Base-by-base conservation (phyloP, 2,888 invertebrate species). In the Slavum lentiscoides region DNA sequence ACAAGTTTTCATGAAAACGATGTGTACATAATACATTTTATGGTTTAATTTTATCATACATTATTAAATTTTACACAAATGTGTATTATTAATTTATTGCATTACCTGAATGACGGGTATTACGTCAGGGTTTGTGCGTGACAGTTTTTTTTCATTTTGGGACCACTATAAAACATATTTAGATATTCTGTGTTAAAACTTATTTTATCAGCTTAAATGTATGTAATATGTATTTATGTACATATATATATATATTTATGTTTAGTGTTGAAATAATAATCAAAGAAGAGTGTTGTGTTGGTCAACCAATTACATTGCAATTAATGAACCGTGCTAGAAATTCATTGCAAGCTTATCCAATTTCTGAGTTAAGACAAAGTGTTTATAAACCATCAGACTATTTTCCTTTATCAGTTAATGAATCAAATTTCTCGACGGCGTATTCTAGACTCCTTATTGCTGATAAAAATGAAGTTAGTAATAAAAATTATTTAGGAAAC, bases 401-500 rank as follows among this genome's bases (percentile, higher is more conserved):
- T 59, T 85, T 84, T 23, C 86, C 87, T 76, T 85, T 87, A 68
- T 85, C 86, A 15, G 84, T 89, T 81, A 87, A 89, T 1, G 89
- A 90, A 81, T 87, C 87, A 53, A 87, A 89, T 68, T 86, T 88
- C 21, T 87, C 88, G 72, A 89, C 90, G 72, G 89, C 91, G 17
- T 93, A 91, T 86, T 91, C 93, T 58, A 95, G 96, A 87, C 88
- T 97, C 73, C 88, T 97, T 83, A 87, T 92, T 82, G 94, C 94
- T 67, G 89, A 90, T 83, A 88, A 89, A 70, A 85, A 88, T 83
- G 92, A 95, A 88, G 91, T 93, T 84, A 84, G 84, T 84, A 81
- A 30, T 9, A 2, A 58, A 13, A 17, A 11, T 58, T 43, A 43
- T 19, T 23, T 37, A 39, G 11, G 9, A 21, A 55, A 58, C n/a